These are phyloP conservation scores for Patella ulyssiponensis DNA, from an alignment of 2,888 invertebrate species.

Conservation along the genomic window DNA sequence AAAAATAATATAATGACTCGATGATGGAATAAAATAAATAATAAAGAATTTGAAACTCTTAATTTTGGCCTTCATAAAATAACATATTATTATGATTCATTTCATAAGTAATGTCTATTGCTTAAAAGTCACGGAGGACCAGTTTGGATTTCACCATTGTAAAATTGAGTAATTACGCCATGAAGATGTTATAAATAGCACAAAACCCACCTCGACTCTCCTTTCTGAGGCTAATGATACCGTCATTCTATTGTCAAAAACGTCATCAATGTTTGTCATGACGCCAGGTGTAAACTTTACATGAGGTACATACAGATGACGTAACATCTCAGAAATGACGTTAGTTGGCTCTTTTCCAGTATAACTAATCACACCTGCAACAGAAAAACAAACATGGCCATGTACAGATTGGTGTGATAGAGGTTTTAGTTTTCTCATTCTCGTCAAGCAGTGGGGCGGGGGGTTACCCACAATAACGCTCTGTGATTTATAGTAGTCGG, in stretches of 20 bases:
- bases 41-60: no score
- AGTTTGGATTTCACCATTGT: not conserved
- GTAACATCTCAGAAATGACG: slow-evolving; percentile 27
- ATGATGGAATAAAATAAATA: no score
- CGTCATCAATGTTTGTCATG: slow-evolving; percentile 5
- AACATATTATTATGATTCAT: not conserved
- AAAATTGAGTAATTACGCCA: not conserved
- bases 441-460: no score
- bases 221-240: slow-evolving; percentile 1
- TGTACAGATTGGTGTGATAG: no score
- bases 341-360: slow-evolving; percentile 29
- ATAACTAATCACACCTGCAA: slow-evolving; percentile 40
- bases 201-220: slow-evolving; percentile 21
- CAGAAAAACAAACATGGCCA: not conserved
- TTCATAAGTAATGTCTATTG: slow-evolving; percentile 16
- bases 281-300: slow-evolving; percentile 26
- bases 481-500: no score
- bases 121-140: not conserved
- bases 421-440: no score
- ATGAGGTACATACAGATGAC: slow-evolving; percentile 26
- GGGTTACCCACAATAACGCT: no score
- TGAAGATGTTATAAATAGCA: not conserved
- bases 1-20: no score
- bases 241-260: slow-evolving; percentile 8
- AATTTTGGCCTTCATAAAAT: no score